Evolutionary conservation across 2,797 vertebrate species (phyloP), one percentile per base, ranked within the genome.

Genomic region (Anomalospiza imberbis): DNA sequence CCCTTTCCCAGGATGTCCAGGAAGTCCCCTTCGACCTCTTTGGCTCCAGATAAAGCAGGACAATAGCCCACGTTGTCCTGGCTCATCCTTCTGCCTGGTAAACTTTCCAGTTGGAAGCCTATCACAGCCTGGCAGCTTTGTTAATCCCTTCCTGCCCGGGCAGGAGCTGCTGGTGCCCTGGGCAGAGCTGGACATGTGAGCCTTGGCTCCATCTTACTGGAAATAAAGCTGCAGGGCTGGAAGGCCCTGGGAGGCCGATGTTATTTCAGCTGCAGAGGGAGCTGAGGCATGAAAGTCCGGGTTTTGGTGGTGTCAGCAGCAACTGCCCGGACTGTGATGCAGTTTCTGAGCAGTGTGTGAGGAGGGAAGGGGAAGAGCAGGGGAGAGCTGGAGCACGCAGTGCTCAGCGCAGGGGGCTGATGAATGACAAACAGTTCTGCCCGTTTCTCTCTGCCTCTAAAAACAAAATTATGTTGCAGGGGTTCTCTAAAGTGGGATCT

Each of bases 261-360:
- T 94, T 95, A 58, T 97, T 97, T 93, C 96, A 95, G 94, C 92
- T 91, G 91, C 3, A 17, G n/a, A 14, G 44, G 74, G 89, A 95
- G 82, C 73, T 38, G 87, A 84, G 91, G 85, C 58, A 16, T 91
- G 62, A 66, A 90, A 83, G 62, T 62, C 79, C 44, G 44, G 61
- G 32, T 88, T 95, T 94, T 91, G 87, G 91, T 91, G 96, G 17
- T 95, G 95, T 96, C 95, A 94, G 95, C 96, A 95, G 81, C 92
- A 68, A 12, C 86, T 82, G 77, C 75, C 70, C 3, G 0, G 60
- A 6, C 40, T 70, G 90, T 29, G 76, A 34, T 85, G 20, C 24
- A 19, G 66, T 63, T 95, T 88, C 77, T 61, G 34, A 8, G 85
- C 92, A 76, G 84, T 2, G 4, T n/a, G 66, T n/a, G 85, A 68